phyloP scores from a whole-genome alignment of 2,113 vertebrate genomes.

The Trichechus manatus region DNA sequence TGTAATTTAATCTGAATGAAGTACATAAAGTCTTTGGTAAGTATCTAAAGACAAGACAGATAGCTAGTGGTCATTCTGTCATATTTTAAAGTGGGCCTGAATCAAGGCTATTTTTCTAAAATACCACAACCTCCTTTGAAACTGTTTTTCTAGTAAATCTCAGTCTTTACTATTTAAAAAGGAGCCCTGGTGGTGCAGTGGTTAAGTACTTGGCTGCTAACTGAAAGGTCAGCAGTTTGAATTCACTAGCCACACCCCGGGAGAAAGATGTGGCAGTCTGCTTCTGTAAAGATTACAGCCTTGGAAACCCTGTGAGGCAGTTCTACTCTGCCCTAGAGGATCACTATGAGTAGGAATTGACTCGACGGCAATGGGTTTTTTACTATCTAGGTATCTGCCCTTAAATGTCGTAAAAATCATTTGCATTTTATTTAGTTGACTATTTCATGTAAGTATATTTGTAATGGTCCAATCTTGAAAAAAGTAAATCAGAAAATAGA shows the following conservation, averaged over 20 bases:
- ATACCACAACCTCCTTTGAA: background rate
- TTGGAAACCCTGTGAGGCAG: too few relatives aligned
- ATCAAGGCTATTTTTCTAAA: background rate
- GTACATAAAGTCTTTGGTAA: background rate
- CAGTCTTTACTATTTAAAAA: background rate
- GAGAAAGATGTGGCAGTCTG: too few relatives aligned
- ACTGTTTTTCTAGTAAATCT: constrained; percentile 21
- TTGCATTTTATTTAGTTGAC: background rate
- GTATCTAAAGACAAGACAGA: background rate
- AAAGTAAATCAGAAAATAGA: background rate
- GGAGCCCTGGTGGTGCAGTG: too few relatives aligned
- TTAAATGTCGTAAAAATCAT: background rate
- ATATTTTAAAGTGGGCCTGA: background rate
- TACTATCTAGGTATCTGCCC: background rate
- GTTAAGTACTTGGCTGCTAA: too few relatives aligned
- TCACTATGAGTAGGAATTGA: too few relatives aligned
- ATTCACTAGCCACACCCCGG: too few relatives aligned
- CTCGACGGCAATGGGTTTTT: too few relatives aligned
- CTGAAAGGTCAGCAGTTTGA: too few relatives aligned
- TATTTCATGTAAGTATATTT: constrained; percentile 42
- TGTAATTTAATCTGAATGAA: background rate
- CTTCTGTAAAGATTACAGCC: too few relatives aligned
- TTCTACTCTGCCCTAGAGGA: too few relatives aligned
- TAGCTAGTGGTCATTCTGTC: background rate
- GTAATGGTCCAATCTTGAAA: background rate